These are phyloP conservation scores for Sebastes matsubarae DNA, from an alignment of 2,797 vertebrate species.

Conservation along the genomic window DNA sequence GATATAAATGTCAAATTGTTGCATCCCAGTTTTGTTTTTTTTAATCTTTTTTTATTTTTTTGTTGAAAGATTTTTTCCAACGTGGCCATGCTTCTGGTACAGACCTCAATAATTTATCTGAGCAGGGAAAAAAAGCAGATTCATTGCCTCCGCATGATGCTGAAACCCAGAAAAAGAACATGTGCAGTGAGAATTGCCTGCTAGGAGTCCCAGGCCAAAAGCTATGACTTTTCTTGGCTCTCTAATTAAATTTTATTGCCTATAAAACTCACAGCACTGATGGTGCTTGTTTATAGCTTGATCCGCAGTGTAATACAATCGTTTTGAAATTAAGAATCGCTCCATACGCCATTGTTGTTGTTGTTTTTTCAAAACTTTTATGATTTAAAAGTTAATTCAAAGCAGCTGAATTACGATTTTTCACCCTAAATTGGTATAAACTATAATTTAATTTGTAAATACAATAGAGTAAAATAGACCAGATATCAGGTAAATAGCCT, in stretches of 20 bases:
- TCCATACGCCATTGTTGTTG: slow-evolving; percentile 5
- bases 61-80: slow-evolving; percentile 25
- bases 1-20: not conserved
- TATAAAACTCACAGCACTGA: slow-evolving; percentile 82
- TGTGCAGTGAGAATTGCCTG: slow-evolving; percentile 83
- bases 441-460: not conserved
- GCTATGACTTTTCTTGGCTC: slow-evolving; percentile 90
- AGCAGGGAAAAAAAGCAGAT: slow-evolving; percentile 55
- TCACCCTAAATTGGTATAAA: not conserved
- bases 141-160: slow-evolving; percentile 78
- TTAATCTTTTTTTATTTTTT: not conserved
- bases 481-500: not conserved
- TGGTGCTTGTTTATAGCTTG: slow-evolving; percentile 69
- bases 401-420: not conserved
- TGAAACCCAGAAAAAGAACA: slow-evolving; percentile 84
- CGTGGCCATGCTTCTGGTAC: not conserved
- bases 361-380: slow-evolving; percentile 10
- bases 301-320: slow-evolving; percentile 44
- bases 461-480: not conserved
- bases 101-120: not conserved
- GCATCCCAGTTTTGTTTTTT: not conserved
- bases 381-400: slow-evolving; percentile 12
- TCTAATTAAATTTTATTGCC: slow-evolving; percentile 91
- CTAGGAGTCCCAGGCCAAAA: slow-evolving; percentile 88
- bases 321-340: slow-evolving; percentile 42